phyloP scores from a whole-genome alignment of 2,113 vertebrate genomes.

The Acrocephalus kingi region DNA sequence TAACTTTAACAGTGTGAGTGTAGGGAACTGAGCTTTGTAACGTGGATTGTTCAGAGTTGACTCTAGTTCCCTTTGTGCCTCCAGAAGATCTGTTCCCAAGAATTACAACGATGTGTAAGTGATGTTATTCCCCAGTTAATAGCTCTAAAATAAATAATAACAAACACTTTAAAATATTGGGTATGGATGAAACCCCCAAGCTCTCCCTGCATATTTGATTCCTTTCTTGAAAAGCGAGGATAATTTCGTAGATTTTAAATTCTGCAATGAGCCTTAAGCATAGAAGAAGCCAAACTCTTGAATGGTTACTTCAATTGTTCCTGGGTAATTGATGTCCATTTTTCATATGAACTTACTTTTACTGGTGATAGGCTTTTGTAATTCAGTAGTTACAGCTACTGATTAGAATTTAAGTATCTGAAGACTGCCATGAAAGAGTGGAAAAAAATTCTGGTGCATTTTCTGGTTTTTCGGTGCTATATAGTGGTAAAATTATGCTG shows the following conservation, averaged over 20 bases:
- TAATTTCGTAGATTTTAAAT: background rate
- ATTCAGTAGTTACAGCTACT: background rate
- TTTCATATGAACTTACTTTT: background rate
- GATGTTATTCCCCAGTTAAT: background rate
- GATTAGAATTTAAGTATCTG: background rate
- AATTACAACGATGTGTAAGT: background rate
- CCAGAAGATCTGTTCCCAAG: background rate
- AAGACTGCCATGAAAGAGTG: background rate
- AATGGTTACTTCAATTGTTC: background rate
- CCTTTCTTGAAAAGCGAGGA: background rate
- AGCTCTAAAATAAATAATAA: background rate
- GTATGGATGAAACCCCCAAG: background rate
- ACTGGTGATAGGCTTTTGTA: background rate
- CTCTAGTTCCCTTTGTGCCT: background rate
- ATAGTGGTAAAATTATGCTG: background rate
- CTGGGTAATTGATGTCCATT: background rate
- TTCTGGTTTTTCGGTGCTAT: background rate
- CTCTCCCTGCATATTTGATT: background rate
- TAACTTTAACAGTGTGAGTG: too few species aligned
- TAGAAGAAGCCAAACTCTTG: background rate
- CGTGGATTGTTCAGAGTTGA: background rate
- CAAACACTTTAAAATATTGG: background rate
- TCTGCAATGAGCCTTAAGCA: background rate
- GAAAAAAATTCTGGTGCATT: background rate
- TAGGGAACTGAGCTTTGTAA: background rate